phyloP scores from a whole-genome alignment of 2,113 vertebrate species.

The Nyctibius bracteatus region DNA sequence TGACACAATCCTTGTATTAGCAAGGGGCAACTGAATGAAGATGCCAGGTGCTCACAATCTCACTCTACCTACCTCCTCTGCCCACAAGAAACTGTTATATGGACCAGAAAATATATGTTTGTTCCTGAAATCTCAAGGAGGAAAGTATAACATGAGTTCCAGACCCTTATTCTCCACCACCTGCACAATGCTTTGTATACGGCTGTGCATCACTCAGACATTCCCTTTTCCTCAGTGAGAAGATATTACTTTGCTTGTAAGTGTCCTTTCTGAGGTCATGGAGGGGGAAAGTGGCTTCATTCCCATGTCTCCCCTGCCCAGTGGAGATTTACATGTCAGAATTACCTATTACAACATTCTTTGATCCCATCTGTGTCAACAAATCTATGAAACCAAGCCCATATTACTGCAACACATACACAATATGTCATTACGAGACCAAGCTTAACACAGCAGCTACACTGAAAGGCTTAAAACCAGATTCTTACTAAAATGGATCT shows the following conservation, averaged over 20 bases:
- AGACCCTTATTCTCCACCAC: neutral
- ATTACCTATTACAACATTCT: neutral
- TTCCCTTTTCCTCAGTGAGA: neutral
- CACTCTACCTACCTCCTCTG: neutral
- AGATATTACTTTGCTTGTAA: neutral
- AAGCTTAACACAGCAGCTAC: neutral
- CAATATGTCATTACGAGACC: neutral
- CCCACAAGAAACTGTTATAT: neutral
- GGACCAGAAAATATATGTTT: neutral
- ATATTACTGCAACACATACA: neutral
- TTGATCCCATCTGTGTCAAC: neutral
- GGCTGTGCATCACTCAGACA: neutral
- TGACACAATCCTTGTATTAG: neutral
- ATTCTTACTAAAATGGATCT: neutral
- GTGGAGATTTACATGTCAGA: neutral
- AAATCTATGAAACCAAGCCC: neutral
- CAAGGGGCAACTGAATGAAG: neutral
- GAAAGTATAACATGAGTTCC: neutral
- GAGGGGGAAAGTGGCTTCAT: neutral
- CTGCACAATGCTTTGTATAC: neutral
- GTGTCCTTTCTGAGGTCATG: neutral
- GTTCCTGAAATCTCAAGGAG: neutral
- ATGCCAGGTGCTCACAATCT: neutral
- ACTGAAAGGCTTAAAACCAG: neutral
- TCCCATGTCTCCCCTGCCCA: neutral